Conservation (phyloP, 2,888 invertebrate species). For the Cheilosia soror region DNA sequence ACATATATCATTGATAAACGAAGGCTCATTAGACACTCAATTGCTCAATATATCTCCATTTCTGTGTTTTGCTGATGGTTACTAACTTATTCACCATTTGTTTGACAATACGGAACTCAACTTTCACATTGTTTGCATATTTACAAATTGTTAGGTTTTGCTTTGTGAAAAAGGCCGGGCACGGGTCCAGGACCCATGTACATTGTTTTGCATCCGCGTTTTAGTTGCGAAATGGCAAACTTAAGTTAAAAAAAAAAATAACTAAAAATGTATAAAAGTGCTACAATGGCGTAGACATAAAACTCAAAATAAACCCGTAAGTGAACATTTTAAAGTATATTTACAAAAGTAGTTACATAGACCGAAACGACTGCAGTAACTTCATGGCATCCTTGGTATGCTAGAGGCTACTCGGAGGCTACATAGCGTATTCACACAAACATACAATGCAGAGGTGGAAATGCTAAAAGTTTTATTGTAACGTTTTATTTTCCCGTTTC, state of each 20-base stretch:
- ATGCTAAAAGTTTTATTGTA: slow-evolving; percentile 68
- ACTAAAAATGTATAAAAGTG: slow-evolving; percentile 11
- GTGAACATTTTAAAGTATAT: slow-evolving; percentile 72
- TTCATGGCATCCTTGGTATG: slow-evolving; percentile 63
- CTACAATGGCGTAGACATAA: slow-evolving; percentile 50
- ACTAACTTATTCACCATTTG: slow-evolving; percentile 7
- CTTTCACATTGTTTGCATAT: slow-evolving; percentile 40
- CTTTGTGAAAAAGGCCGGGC: slow-evolving; percentile 1
- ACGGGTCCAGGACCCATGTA: not conserved
- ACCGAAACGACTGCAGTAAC: slow-evolving; percentile 71
- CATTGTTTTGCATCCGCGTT: slow-evolving; percentile 11
- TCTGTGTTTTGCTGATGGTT: not conserved
- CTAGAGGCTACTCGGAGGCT: slow-evolving; percentile 37
- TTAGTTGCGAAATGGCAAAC: slow-evolving; percentile 10
- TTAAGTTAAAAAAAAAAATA: not conserved
- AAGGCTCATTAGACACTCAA: no score
- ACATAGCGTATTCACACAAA: slow-evolving; percentile 41
- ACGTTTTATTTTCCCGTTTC: slow-evolving; percentile 65
- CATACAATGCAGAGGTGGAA: slow-evolving; percentile 71
- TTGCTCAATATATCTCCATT: not conserved
- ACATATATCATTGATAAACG: no score
- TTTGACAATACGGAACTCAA: slow-evolving; percentile 30
- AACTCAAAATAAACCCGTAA: slow-evolving; percentile 67
- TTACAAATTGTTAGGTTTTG: slow-evolving; percentile 45
- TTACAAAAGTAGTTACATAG: slow-evolving; percentile 68